Evolutionary conservation across 2,797 vertebrate genomes (phyloP).

Genomic region (Platyrinchus mystaceus): DNA sequence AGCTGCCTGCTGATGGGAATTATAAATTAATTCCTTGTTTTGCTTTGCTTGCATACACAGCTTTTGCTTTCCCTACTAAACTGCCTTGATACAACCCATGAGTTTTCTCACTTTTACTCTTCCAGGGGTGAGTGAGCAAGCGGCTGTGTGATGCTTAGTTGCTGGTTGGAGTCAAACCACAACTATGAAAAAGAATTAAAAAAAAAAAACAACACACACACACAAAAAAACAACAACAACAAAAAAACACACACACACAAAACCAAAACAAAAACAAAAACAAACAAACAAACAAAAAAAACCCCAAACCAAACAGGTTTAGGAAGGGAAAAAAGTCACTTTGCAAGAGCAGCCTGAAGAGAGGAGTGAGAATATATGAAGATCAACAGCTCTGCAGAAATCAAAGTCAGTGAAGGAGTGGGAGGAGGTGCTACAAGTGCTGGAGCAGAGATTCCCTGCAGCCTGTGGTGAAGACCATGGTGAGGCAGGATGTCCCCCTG

Average conservation of each 20-base stretch:
- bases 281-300: no score
- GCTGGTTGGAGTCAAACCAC: background rate
- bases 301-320: background rate
- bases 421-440: accelerated
- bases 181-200: background rate
- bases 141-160: background rate
- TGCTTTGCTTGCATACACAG: background rate
- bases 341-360: background rate
- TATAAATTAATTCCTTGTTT: background rate
- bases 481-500: background rate
- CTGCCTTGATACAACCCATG: background rate
- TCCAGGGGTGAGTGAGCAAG: background rate
- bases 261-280: no score
- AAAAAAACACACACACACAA: no score
- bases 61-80: background rate
- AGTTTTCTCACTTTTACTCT: background rate
- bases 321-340: background rate
- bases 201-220: background rate
- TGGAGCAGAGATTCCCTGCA: background rate
- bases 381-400: background rate
- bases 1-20: background rate
- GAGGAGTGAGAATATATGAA: background rate
- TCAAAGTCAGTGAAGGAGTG: background rate
- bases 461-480: accelerated
- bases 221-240: no score